Conservation (phyloP, 2,113 vertebrate genomes). For the Silurus meridionalis region DNA sequence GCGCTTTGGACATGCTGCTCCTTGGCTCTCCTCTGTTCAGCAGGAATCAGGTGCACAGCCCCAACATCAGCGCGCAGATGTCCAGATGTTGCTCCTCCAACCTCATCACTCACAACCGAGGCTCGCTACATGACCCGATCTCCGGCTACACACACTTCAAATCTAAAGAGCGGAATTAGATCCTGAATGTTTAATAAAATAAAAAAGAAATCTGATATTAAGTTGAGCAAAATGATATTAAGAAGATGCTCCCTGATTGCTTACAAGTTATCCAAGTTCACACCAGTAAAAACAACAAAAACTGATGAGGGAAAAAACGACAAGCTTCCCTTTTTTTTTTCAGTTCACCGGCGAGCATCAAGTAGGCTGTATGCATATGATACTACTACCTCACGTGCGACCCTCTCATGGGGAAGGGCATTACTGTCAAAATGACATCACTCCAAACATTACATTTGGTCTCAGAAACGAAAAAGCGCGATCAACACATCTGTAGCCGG, state of each 20-base stretch:
- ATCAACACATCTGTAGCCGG: neutral
- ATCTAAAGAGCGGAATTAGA: neutral
- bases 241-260: neutral
- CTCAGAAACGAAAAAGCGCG: neutral
- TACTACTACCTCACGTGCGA: neutral
- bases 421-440: neutral
- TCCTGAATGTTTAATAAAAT: neutral
- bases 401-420: neutral
- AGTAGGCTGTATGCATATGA: neutral
- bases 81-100: constrained; percentile 14
- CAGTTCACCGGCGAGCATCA: neutral
- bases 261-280: constrained; percentile 36
- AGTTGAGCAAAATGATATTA: neutral
- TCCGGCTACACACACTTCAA: too few species aligned
- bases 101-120: constrained; percentile 9
- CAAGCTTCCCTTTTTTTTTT: neutral
- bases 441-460: neutral
- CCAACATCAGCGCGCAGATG: constrained; percentile 13
- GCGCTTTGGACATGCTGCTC: constrained; percentile 86
- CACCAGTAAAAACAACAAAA: constrained; percentile 9
- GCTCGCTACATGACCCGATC: neutral
- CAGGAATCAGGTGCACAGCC: neutral
- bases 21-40: constrained; percentile 11
- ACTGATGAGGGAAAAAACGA: neutral
- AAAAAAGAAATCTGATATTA: neutral